Evolutionary conservation across 2,888 invertebrate genomes (phyloP).

Genomic region (Drosophila formosana): DNA sequence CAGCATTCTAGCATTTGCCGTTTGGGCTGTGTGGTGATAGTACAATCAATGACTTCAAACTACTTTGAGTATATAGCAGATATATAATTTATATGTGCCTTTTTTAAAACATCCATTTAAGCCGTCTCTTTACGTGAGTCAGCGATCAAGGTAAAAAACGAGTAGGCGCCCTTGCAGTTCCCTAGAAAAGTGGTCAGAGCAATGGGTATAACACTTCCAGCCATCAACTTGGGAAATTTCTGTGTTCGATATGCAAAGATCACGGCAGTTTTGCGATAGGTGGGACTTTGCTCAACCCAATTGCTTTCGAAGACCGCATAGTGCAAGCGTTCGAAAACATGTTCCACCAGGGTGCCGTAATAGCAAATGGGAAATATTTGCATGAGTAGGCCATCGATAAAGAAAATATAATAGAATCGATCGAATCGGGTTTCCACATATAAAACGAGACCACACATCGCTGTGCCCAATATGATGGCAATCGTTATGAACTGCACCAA

Average conservation of each 20-base stretch:
- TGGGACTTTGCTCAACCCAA: slow-evolving; percentile 56
- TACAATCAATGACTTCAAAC: too few species aligned
- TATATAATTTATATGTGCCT: too few species aligned
- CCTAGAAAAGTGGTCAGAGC: slow-evolving; percentile 59
- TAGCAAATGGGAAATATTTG: slow-evolving; percentile 62
- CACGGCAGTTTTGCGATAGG: slow-evolving; percentile 35
- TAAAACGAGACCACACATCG: slow-evolving; percentile 46
- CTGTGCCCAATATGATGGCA: slow-evolving; percentile 46
- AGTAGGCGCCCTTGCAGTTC: slow-evolving; percentile 68
- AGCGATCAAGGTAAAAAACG: slow-evolving; percentile 61
- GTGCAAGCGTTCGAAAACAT: slow-evolving; percentile 40
- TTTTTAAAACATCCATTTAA: not conserved
- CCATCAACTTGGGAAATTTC: slow-evolving; percentile 28
- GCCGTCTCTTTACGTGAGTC: slow-evolving; percentile 14
- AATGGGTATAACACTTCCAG: slow-evolving; percentile 65
- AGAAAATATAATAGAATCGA: slow-evolving; percentile 27
- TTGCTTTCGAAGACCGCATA: slow-evolving; percentile 61
- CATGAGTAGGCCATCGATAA: slow-evolving; percentile 32
- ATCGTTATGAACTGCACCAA: slow-evolving; percentile 62
- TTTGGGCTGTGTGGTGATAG: too few species aligned
- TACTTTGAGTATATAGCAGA: too few species aligned
- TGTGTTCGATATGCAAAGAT: slow-evolving; percentile 58
- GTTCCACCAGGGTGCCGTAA: slow-evolving; percentile 47
- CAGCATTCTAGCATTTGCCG: too few species aligned
- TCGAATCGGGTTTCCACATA: slow-evolving; percentile 41